Conservation (phyloP, 2,797 vertebrate species). For the Macropus fuliginosus region DNA sequence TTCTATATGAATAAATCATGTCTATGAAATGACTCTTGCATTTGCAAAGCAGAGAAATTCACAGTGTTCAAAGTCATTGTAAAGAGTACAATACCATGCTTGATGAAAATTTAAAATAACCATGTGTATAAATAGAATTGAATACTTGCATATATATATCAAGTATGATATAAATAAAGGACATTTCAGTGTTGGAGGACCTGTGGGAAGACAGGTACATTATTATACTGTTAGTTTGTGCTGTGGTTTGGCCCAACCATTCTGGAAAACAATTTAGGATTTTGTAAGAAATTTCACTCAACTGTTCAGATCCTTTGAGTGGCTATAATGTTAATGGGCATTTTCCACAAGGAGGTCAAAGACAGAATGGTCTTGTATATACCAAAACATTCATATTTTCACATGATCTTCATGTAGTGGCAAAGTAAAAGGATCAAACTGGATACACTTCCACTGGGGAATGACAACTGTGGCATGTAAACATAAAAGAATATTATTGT, state of each 20-base stretch:
- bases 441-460: not conserved
- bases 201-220: not conserved
- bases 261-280: no score
- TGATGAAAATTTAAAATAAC: slow-evolving; percentile 36
- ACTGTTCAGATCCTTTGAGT: not conserved
- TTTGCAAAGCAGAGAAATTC: slow-evolving; percentile 3
- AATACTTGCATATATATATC: not conserved
- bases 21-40: not conserved
- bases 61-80: not conserved
- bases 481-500: not conserved
- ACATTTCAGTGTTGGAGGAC: not conserved
- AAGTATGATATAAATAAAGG: not conserved
- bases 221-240: no score
- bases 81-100: not conserved
- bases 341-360: not conserved
- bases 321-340: not conserved
- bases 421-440: not conserved
- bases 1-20: not conserved
- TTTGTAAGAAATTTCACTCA: not conserved
- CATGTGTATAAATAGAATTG: not conserved
- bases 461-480: not conserved
- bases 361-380: not conserved
- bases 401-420: not conserved
- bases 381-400: not conserved
- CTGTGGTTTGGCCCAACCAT: no score